Evolutionary conservation across 2,888 invertebrate species (phyloP), one percentile per base, ranked within the genome.

Genomic region (Cantharis flavilabris): DNA sequence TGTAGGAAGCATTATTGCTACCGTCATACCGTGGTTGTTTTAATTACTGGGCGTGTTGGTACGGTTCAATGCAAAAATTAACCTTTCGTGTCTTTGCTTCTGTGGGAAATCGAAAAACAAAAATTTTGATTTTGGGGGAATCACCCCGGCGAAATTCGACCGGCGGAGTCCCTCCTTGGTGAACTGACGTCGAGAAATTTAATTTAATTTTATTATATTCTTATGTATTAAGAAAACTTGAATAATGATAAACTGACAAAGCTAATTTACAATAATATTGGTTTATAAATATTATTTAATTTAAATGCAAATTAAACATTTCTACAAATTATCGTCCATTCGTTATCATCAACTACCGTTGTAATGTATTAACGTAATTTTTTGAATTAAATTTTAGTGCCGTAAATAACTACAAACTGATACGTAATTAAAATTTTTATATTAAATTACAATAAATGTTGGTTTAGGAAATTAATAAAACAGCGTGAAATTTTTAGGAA

Each of bases 261-360:
- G 49, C 49, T 49, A 49, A 49, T 49, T 49, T 49, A 49, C 49
- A 49, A 49, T 49, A 49, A 49, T 49, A 49, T 49, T 49, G 49
- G 49, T 49, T 49, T 49, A 76, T 76, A 76, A 76, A 76, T 76
- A 76, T 64, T 30, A 63, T 70, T 18, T 62, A 30, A 76, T 76
- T 76, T 76, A 76, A 72, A 76, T 76, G 76, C 76, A 76, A 76
- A 76, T 76, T 72, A 28, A 18, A 16, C 23, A 62, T 64, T 72
- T 76, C 69, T 72, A 69, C 75, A 30, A 75, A 75, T 71, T 72
- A 72, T 75, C 49, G 9, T 49, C 49, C n/a, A 49, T 49, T 49
- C 49, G 49, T 49, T 49, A 49, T 49, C 49, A 49, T 49, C n/a
- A 49, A 49, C 49, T 49, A 49, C 49, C 49, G 49, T 49, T 49